Evolutionary conservation across 2,113 vertebrate species (phyloP).

Genomic region (Perccottus glenii): DNA sequence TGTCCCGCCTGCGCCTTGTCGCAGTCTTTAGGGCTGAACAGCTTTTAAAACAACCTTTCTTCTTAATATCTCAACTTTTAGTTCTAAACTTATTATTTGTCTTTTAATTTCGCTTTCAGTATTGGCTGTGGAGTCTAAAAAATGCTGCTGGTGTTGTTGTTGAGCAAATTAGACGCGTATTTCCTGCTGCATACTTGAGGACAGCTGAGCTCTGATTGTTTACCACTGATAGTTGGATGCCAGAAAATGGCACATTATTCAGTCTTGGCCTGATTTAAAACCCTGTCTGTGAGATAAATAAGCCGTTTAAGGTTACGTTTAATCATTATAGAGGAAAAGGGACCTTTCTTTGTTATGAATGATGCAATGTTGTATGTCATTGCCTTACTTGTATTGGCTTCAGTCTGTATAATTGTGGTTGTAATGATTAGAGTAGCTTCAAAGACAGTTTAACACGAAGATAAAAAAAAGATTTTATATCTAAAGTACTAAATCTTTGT

Average conservation of each 20-base stretch:
- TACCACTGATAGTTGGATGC: background rate
- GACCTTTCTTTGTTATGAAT: background rate
- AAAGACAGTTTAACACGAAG: no score
- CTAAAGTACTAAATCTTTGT: no score
- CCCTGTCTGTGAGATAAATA: background rate
- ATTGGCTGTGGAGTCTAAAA: conserved; percentile 2
- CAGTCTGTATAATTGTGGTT: background rate
- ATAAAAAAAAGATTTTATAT: no score
- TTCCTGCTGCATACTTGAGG: conserved; percentile 44
- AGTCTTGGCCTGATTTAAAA: background rate
- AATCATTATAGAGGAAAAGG: no score
- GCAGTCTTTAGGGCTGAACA: background rate
- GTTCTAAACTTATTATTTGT: background rate
- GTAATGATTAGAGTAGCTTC: background rate
- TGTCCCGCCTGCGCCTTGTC: conserved; percentile 46
- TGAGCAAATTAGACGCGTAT: conserved; percentile 3
- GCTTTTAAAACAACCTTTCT: background rate
- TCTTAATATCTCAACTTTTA: background rate
- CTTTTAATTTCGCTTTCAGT: no score
- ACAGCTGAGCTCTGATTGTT: background rate
- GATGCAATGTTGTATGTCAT: background rate
- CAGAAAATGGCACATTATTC: background rate
- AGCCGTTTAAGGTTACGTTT: background rate
- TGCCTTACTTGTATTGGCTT: background rate
- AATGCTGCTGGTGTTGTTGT: conserved; percentile 55